Evolutionary conservation across 1,140 invertebrate genomes (phyloP).

Genomic region (Sitodiplosis mosellana): DNA sequence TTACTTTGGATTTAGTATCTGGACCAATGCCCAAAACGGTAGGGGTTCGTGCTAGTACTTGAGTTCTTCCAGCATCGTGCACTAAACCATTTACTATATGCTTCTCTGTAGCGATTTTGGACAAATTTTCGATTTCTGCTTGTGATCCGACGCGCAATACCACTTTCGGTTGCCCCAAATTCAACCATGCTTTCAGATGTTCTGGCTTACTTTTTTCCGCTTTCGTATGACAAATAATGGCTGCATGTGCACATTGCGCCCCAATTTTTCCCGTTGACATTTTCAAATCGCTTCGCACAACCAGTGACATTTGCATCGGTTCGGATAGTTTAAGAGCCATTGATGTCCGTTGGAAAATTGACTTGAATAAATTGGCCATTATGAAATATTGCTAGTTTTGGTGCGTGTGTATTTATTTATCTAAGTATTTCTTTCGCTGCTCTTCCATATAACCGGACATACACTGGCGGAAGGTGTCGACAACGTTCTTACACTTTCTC

Average conservation of each 20-base stretch:
- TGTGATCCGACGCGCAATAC: slow-evolving; percentile 35
- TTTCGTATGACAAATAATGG: slow-evolving; percentile 42
- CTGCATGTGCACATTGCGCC: slow-evolving; percentile 68
- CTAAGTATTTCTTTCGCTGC: slow-evolving; percentile 20
- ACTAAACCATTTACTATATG: slow-evolving; percentile 44
- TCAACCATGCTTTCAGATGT: slow-evolving; percentile 41
- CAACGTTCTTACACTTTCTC: slow-evolving; percentile 71
- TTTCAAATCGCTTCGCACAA: slow-evolving; percentile 54
- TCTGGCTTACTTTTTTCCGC: slow-evolving; percentile 25
- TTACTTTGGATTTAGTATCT: slow-evolving; percentile 36
- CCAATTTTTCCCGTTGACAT: slow-evolving; percentile 70
- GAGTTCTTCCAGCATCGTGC: slow-evolving; percentile 58
- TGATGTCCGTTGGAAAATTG: neutral
- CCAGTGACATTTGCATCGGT: slow-evolving; percentile 47
- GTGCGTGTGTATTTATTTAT: slow-evolving; percentile 4
- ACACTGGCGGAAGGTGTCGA: slow-evolving; percentile 59
- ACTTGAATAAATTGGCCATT: neutral
- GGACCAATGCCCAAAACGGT: slow-evolving; percentile 67
- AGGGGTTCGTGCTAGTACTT: slow-evolving; percentile 45
- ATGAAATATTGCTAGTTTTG: neutral
- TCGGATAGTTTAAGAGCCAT: no score
- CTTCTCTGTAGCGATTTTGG: slow-evolving; percentile 29
- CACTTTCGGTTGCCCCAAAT: slow-evolving; percentile 56
- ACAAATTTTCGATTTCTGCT: slow-evolving; percentile 30
- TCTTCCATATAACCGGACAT: slow-evolving; percentile 38